Evolutionary conservation across 64 coral and sea anemone species (phyloP).

Genomic region (Orbicella faveolata): DNA sequence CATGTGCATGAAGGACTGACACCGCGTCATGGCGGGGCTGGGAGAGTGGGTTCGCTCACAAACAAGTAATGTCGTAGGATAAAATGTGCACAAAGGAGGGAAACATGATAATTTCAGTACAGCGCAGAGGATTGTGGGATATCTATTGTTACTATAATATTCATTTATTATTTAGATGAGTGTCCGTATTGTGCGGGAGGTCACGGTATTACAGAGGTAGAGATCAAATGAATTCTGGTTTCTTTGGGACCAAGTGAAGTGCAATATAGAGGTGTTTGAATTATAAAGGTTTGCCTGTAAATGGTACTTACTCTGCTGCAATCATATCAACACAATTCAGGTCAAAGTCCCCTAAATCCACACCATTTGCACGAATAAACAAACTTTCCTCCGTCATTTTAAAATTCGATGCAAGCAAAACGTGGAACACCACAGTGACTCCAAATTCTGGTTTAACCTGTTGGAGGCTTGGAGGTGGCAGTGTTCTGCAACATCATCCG

Average conservation of each 20-base stretch:
- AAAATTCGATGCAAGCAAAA: neutral
- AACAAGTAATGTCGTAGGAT: too few species aligned
- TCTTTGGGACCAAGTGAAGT: too few species aligned
- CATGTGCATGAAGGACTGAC: too few species aligned
- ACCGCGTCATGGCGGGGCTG: too few species aligned
- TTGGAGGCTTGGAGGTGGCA: neutral
- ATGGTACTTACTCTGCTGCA: neutral
- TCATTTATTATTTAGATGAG: too few species aligned
- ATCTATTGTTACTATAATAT: too few species aligned
- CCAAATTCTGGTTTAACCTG: neutral
- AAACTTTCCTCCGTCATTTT: slow-evolving; percentile 12
- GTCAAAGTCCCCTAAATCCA: neutral
- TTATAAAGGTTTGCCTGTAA: neutral
- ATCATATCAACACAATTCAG: neutral
- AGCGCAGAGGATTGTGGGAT: too few species aligned
- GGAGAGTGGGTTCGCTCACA: too few species aligned
- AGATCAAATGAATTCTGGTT: neutral
- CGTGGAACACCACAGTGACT: slow-evolving; percentile 14
- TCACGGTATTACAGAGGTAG: neutral
- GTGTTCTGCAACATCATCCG: neutral
- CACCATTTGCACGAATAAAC: neutral
- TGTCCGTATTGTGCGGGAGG: neutral
- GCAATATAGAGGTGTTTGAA: too few species aligned
- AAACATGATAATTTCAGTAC: too few species aligned
- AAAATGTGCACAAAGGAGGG: too few species aligned